These are phyloP conservation scores for Philonicus albiceps DNA, from an alignment of 2,888 invertebrate species.

Conservation along the genomic window DNA sequence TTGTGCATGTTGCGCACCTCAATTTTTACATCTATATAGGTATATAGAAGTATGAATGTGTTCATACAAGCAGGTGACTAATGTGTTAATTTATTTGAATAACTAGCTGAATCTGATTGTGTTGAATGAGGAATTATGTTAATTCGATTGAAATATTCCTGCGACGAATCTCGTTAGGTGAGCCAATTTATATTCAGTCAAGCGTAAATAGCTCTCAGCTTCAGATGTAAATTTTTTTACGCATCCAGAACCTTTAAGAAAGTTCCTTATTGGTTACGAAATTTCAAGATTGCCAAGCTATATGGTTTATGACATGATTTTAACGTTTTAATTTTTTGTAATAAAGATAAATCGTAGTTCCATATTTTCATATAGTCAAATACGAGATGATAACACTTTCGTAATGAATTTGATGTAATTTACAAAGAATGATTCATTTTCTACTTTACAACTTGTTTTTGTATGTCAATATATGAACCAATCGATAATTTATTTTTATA, in stretches of 20 bases:
- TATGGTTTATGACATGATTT: too few species aligned
- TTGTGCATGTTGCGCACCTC: neutral
- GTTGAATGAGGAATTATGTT: constrained; percentile 23
- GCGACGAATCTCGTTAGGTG: neutral
- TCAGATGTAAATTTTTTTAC: neutral
- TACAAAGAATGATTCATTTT: neutral
- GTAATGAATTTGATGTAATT: neutral
- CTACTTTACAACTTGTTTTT: neutral
- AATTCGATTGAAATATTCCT: constrained; percentile 24
- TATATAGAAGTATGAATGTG: neutral
- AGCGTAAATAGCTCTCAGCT: neutral
- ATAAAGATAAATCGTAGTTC: neutral
- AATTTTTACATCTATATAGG: neutral
- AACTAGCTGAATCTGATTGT: neutral
- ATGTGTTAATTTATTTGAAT: neutral
- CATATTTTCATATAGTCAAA: neutral
- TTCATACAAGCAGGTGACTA: neutral
- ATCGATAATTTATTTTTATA: too few species aligned
- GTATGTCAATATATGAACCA: too few species aligned
- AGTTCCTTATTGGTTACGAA: neutral
- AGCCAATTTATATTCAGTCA: constrained; percentile 14
- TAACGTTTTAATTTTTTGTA: neutral
- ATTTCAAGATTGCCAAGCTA: neutral
- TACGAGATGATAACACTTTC: neutral
- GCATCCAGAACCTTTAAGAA: neutral